Base-by-base conservation (phyloP, 1,140 invertebrate genomes). In the Drosophila burlai region DNA sequence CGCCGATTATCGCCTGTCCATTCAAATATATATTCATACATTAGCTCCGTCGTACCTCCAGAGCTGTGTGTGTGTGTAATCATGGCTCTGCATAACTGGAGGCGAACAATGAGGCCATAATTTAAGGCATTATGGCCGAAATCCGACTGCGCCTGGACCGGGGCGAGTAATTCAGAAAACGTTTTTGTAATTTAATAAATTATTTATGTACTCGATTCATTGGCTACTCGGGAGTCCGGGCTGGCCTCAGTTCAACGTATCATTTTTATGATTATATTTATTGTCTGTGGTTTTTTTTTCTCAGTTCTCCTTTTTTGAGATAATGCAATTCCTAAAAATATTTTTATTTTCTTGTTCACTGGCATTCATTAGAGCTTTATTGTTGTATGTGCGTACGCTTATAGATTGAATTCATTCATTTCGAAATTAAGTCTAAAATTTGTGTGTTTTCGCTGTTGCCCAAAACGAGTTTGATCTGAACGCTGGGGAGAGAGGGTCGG, bases 81-180 rank as follows among this genome's bases (percentile, higher is more conserved):
- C 63, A 45, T 49, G 62, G 66, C 47, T 49, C 69, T 73, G 67
- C 49, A 72, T 73, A 59, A 50, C 81, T 80, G 55, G 73, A 50
- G 74, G 76, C 55, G 66, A 90, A 89, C 84, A 89, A 89, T 89
- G 78, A 76, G 75, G 78, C 81, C 81, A 89, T 89, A 90, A 89
- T 89, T 89, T 90, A 85, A 81, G 81, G 75, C 81, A 90, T 90
- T 90, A 90, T 90, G 85, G 81, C 75, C 83, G 29, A 89, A 87
- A 89, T 77, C 81, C 58, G 61, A 54, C 60, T 57, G 43, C 52
- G 60, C 36, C 55, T 26, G 57, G 21, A 55, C 42, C 61, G 59
- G 54, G 31, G 42, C 73, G 75, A 65, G 68, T 63, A 86, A 78
- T 82, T 82, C 75, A 36, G 76, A 86, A 85, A 86, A 67, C 76